Evolutionary conservation across 2,113 vertebrate species (phyloP).

Genomic region (Tetraodon nigroviridis): DNA sequence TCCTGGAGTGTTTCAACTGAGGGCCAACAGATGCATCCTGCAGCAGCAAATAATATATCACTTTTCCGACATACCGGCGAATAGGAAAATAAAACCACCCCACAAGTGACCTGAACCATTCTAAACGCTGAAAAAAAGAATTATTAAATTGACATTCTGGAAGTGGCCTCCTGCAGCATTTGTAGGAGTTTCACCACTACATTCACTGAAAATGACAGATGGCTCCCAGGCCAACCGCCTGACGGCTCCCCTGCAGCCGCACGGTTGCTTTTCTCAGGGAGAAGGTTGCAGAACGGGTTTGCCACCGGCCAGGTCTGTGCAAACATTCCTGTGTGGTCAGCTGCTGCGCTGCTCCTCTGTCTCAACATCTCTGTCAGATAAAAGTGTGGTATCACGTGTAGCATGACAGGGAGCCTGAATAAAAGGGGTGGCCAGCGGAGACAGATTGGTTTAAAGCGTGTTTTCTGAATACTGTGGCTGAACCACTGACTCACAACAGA

Average conservation of each 20-base stretch:
- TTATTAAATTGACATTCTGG: neutral
- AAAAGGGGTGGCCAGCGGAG: neutral
- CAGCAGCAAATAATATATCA: too few relatives aligned
- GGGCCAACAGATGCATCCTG: too few relatives aligned
- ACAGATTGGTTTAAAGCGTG: neutral
- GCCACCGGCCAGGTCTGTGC: slow-evolving; percentile 35
- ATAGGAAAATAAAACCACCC: neutral
- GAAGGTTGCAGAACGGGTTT: slow-evolving; percentile 33
- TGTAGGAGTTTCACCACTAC: slow-evolving; percentile 25
- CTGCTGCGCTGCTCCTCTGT: slow-evolving; percentile 37
- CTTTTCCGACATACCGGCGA: too few relatives aligned
- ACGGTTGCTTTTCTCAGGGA: slow-evolving; percentile 21
- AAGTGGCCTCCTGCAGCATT: slow-evolving; percentile 8
- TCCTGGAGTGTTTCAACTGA: neutral
- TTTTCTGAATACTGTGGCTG: slow-evolving; percentile 40
- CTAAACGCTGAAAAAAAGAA: slow-evolving; percentile 6
- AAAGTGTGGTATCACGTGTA: neutral
- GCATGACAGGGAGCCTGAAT: neutral
- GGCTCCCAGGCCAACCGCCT: neutral
- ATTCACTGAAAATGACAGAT: slow-evolving; percentile 30
- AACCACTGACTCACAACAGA: slow-evolving; percentile 13
- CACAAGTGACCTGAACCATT: slow-evolving; percentile 7
- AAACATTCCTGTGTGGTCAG: slow-evolving; percentile 64
- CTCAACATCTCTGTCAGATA: slow-evolving; percentile 13
- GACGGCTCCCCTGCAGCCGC: slow-evolving; percentile 13